Percentiles rank a stretch among this genome's conserved stretches.
Evolutionary conservation across 2,797 vertebrate genomes (phyloP).

Genomic region (Characodon lateralis): DNA sequence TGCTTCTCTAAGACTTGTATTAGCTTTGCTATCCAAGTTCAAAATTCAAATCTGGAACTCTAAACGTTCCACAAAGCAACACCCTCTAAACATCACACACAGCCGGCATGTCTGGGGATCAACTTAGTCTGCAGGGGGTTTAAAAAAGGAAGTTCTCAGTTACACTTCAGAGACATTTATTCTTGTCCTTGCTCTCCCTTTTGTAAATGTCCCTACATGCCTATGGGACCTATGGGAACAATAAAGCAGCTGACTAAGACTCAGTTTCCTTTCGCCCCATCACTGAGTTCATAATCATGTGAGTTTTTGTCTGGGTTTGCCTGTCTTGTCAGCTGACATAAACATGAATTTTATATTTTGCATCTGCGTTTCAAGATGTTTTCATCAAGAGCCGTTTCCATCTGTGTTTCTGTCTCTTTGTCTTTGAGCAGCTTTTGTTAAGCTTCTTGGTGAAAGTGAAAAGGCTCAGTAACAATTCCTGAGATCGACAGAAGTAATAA

Average conservation of each 20-base stretch:
- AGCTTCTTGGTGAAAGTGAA: slow-evolving; percentile 13
- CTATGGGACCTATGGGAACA: slow-evolving; percentile 49
- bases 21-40: slow-evolving; percentile 18
- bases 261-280: slow-evolving; percentile 32
- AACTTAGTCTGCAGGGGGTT: slow-evolving; percentile 26
- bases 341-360: slow-evolving; percentile 35
- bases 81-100: slow-evolving; percentile 9
- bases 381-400: slow-evolving; percentile 17
- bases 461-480: slow-evolving; percentile 32
- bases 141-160: slow-evolving; percentile 47
- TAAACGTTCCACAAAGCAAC: not conserved
- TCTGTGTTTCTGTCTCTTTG: slow-evolving; percentile 13
- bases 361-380: not conserved
- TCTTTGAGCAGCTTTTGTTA: slow-evolving; percentile 18
- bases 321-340: slow-evolving; percentile 22
- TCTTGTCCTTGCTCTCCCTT: slow-evolving; percentile 25
- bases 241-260: slow-evolving; percentile 49
- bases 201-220: slow-evolving; percentile 30
- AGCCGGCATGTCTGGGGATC: slow-evolving; percentile 29
- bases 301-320: not conserved
- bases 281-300: slow-evolving; percentile 11
- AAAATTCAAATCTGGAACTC: slow-evolving; percentile 34
- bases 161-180: slow-evolving; percentile 40
- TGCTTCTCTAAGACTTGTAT: slow-evolving; percentile 11
- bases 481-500: slow-evolving; percentile 38